A percentile compares a stretch with the other conserved stretches of the same genome.
Evolutionary conservation across 2,113 vertebrate species (phyloP).

Genomic region (Scomber japonicus): DNA sequence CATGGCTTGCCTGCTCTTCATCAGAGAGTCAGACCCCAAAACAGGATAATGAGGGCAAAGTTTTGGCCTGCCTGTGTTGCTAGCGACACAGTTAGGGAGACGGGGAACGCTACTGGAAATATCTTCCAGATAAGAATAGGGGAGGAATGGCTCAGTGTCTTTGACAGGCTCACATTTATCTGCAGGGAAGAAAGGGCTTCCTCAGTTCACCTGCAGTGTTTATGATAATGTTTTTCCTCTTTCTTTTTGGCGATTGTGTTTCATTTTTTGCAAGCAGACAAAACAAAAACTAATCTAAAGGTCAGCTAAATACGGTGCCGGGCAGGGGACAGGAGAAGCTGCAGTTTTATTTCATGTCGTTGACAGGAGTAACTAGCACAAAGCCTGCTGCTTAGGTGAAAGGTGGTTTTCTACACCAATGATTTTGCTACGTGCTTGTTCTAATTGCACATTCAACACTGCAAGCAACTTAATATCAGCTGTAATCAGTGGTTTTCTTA

Average conservation of each 20-base stretch:
- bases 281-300: constrained; percentile 30
- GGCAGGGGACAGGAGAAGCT: not conserved
- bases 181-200: constrained; percentile 18
- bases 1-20: not conserved
- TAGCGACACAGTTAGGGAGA: constrained; percentile 35
- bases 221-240: constrained; percentile 27
- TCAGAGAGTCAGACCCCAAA: constrained; percentile 43
- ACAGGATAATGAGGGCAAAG: constrained; percentile 47
- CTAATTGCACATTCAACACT: constrained; percentile 29
- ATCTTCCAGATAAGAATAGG: constrained; percentile 33
- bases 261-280: constrained; percentile 25
- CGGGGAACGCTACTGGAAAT: constrained; percentile 42
- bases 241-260: constrained; percentile 24
- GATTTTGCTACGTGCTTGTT: constrained; percentile 18
- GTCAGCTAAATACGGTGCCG: constrained; percentile 19
- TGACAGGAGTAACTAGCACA: constrained; percentile 28
- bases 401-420: constrained; percentile 12
- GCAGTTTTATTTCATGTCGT: constrained; percentile 5
- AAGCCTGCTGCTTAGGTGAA: constrained; percentile 11
- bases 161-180: constrained; percentile 45
- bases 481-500: constrained; percentile 29
- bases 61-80: constrained; percentile 35
- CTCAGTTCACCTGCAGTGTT: constrained; percentile 34
- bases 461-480: constrained; percentile 23
- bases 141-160: constrained; percentile 11